phyloP scores from a whole-genome alignment of 2,797 vertebrate species.

The Trachops cirrhosus region DNA sequence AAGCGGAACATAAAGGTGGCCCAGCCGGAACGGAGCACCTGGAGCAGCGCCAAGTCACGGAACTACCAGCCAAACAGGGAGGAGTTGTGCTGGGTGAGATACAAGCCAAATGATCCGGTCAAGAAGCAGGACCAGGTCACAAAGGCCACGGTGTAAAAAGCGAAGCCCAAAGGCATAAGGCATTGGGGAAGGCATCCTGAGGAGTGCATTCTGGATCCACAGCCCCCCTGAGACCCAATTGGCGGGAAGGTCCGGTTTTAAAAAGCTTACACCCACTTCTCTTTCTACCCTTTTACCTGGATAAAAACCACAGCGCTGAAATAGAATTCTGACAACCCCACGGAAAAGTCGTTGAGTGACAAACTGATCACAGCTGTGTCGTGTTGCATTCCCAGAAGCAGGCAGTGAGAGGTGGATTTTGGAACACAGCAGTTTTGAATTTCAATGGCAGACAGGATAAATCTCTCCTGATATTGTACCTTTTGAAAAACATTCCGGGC shows the following conservation, averaged over 20 bases:
- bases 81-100: neutral
- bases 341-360: neutral
- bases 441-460: slow-evolving; percentile 7
- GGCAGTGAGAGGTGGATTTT: neutral
- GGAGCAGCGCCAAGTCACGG: slow-evolving; percentile 46
- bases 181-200: neutral
- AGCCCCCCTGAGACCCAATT: neutral
- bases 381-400: neutral
- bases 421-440: neutral
- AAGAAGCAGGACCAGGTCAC: slow-evolving; percentile 13
- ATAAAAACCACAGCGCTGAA: neutral
- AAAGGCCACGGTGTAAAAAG: slow-evolving; percentile 30
- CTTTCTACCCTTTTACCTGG: neutral
- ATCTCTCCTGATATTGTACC: neutral
- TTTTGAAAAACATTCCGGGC: neutral
- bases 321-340: slow-evolving; percentile 1
- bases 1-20: slow-evolving; percentile 62
- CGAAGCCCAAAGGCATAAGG: neutral
- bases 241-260: neutral
- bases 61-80: slow-evolving; percentile 15
- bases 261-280: neutral
- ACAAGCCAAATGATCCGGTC: neutral
- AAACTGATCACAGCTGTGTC: neutral
- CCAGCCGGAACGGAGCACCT: slow-evolving; percentile 43
- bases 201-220: neutral